These are phyloP conservation scores for Prinia subflava DNA, from an alignment of 2,113 vertebrate genomes.

Conservation along the genomic window DNA sequence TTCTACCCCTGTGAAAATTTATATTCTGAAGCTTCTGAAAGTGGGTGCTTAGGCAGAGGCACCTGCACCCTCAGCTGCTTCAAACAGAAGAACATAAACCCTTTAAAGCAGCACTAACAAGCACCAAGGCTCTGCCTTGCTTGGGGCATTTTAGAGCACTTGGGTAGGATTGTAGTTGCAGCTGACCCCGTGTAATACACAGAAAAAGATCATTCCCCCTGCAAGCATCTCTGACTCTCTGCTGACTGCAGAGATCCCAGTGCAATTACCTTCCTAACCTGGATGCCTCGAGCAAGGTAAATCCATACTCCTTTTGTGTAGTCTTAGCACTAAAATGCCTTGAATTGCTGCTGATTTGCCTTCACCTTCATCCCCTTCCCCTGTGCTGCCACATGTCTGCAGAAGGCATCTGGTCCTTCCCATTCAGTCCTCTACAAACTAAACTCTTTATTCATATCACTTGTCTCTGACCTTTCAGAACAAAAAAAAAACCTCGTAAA, in stretches of 20 bases:
- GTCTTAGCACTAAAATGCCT: background rate
- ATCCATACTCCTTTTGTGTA: background rate
- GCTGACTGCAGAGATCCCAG: background rate
- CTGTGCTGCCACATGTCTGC: background rate
- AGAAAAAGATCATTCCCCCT: background rate
- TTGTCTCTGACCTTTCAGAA: background rate
- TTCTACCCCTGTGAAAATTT: background rate
- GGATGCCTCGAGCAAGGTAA: background rate
- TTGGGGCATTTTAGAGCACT: background rate
- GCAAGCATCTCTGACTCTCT: background rate
- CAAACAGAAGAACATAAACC: background rate
- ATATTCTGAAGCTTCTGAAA: background rate
- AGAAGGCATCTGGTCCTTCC: background rate
- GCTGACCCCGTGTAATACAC: background rate
- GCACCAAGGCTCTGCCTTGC: background rate
- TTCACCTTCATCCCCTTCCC: background rate
- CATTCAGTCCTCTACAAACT: background rate
- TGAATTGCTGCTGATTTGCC: background rate
- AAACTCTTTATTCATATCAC: background rate
- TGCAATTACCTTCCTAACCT: background rate
- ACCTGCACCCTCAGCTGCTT: background rate
- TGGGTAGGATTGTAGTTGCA: background rate
- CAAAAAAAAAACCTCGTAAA: background rate
- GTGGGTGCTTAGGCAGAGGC: background rate
- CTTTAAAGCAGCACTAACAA: rapidly evolving